These are phyloP conservation scores for Drosophila neutralis DNA, from an alignment of 2,888 invertebrate genomes.

Conservation along the genomic window DNA sequence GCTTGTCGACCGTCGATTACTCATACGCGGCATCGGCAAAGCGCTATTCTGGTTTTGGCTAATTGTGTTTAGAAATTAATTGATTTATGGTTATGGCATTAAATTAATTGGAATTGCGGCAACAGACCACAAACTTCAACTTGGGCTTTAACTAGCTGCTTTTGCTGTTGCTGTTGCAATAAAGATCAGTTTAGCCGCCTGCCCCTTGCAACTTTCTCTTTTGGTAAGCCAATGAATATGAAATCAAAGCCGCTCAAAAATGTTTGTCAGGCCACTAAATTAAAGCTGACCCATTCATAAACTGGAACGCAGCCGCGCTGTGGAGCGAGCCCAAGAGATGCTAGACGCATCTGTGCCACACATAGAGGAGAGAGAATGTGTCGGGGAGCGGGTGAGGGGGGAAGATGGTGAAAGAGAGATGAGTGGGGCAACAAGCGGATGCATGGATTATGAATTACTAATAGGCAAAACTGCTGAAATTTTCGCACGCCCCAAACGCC, in stretches of 20 bases:
- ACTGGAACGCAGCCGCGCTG: slow-evolving; percentile 39
- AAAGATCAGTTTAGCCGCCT: neutral
- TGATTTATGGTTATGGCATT: slow-evolving; percentile 69
- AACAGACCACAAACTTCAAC: neutral
- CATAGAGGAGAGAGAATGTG: neutral
- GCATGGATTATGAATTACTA: slow-evolving; percentile 76
- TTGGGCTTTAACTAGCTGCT: slow-evolving; percentile 6
- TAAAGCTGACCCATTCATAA: slow-evolving; percentile 69
- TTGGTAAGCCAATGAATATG: slow-evolving; percentile 46
- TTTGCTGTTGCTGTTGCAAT: neutral
- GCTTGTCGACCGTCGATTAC: slow-evolving; percentile 52
- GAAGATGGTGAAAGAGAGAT: neutral
- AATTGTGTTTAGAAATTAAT: slow-evolving; percentile 75
- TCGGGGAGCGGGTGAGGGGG: neutral
- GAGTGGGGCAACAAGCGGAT: slow-evolving; percentile 17
- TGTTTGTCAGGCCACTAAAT: slow-evolving; percentile 62
- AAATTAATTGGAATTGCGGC: slow-evolving; percentile 11
- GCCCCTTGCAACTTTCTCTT: neutral
- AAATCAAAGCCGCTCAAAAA: slow-evolving; percentile 66
- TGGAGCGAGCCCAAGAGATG: slow-evolving; percentile 10
- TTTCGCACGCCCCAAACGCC: slow-evolving; percentile 66
- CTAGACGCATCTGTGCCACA: slow-evolving; percentile 24
- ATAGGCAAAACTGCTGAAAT: slow-evolving; percentile 72
- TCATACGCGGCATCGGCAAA: slow-evolving; percentile 58
- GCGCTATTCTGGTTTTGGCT: slow-evolving; percentile 33